Conservation (phyloP, 2,113 vertebrate species). For the Mobula birostris region DNA sequence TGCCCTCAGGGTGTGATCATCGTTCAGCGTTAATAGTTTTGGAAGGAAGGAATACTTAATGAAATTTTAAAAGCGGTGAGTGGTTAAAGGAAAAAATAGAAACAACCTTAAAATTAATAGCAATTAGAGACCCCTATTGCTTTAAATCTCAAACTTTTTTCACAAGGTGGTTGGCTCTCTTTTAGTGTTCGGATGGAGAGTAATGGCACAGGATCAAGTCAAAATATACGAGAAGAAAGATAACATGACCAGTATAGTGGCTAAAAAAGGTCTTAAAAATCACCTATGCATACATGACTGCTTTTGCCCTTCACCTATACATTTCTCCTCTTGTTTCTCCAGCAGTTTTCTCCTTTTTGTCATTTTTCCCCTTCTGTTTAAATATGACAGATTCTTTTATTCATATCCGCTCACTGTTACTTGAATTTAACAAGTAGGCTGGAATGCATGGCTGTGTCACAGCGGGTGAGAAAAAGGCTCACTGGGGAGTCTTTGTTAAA, state of each 20-base stretch:
- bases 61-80: conserved; percentile 8
- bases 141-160: neutral
- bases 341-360: neutral
- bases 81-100: neutral
- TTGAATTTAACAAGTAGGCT: conserved; percentile 42
- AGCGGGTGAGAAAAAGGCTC: conserved; percentile 47
- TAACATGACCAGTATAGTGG: neutral
- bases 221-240: neutral
- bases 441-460: conserved; percentile 51
- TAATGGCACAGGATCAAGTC: neutral
- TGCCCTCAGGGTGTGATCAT: neutral
- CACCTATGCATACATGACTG: neutral
- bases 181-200: neutral
- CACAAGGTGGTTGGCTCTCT: neutral
- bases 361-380: neutral
- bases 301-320: conserved; percentile 29
- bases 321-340: neutral
- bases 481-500: conserved; percentile 54
- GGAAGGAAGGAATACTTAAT: neutral
- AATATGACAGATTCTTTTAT: conserved; percentile 26
- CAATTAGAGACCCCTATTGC: neutral
- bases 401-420: conserved; percentile 42
- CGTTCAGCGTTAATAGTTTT: neutral
- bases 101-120: neutral
- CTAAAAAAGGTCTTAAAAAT: conserved; percentile 6